Percentiles rank a stretch among this genome's conserved stretches.
Evolutionary conservation across 2,888 invertebrate genomes (phyloP).

Genomic region (Dyspetes luteomarginatus): DNA sequence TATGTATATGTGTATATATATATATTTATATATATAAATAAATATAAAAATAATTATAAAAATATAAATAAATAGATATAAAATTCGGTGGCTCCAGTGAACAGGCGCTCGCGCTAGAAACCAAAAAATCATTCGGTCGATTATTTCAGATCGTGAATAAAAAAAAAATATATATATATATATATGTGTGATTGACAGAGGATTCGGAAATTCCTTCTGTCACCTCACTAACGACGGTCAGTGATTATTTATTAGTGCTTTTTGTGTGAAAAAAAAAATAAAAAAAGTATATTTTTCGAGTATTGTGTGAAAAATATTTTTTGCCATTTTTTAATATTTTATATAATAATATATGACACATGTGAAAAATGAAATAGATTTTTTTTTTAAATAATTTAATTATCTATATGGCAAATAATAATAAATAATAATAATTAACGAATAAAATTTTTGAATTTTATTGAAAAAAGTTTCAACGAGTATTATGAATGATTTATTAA

Average conservation of each 20-base stretch:
- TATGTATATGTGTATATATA: no score
- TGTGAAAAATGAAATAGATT: background rate
- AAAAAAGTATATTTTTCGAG: no score
- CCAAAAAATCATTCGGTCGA: conserved; percentile 51
- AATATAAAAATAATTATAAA: no score
- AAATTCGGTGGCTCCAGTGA: background rate
- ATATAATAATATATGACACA: background rate
- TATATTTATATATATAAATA: no score
- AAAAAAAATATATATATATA: no score
- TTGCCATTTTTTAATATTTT: conserved; percentile 6
- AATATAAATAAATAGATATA: background rate
- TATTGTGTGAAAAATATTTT: background rate
- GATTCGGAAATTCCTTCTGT: conserved; percentile 33
- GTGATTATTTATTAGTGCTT: conserved; percentile 29
- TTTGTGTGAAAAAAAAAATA: background rate
- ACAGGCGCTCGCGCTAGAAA: conserved; percentile 37
- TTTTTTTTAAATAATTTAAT: no score
- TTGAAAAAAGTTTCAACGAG: background rate
- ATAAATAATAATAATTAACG: background rate
- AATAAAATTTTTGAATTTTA: background rate
- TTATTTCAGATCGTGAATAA: background rate
- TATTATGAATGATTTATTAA: conserved; percentile 2
- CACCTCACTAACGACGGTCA: conserved; percentile 45
- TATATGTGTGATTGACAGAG: conserved; percentile 14
- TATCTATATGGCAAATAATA: no score